These are phyloP conservation scores for Myoxocephalus aenaeus DNA, from an alignment of 2,797 vertebrate species.

Conservation along the genomic window DNA sequence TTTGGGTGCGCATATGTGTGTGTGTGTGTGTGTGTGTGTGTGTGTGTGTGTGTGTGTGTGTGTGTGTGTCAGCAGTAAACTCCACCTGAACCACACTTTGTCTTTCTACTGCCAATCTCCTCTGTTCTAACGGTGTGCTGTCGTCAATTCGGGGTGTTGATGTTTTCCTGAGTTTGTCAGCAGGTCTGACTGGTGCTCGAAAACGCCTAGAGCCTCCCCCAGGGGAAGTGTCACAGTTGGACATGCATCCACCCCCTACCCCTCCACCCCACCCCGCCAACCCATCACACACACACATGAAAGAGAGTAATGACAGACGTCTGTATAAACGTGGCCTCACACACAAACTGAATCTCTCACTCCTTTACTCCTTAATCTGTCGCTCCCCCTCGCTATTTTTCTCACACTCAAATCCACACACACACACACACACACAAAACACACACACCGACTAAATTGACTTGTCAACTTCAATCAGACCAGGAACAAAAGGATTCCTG, in stretches of 20 bases:
- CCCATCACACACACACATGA: not conserved
- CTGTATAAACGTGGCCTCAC: slow-evolving; percentile 36
- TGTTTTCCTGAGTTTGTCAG: slow-evolving; percentile 73
- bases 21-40: not conserved
- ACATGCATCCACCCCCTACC: slow-evolving; percentile 26
- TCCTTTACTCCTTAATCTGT: slow-evolving; percentile 61
- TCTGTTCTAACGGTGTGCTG: slow-evolving; percentile 39
- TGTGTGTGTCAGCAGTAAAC: slow-evolving; percentile 65
- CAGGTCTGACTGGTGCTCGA: slow-evolving; percentile 60
- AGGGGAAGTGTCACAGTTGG: slow-evolving; percentile 68
- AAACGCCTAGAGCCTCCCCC: slow-evolving; percentile 62
- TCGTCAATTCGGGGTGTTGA: slow-evolving; percentile 64
- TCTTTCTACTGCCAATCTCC: slow-evolving; percentile 70
- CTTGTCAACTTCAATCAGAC: slow-evolving; percentile 84
- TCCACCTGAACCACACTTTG: slow-evolving; percentile 69
- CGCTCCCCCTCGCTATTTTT: slow-evolving; percentile 33
- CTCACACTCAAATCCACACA: slow-evolving; percentile 45
- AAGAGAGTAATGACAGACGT: slow-evolving; percentile 24
- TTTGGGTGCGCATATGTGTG: not conserved
- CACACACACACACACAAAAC: slow-evolving; percentile 50
- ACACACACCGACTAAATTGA: slow-evolving; percentile 79
- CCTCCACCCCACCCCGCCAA: not conserved
- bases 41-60: not conserved
- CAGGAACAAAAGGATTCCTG: slow-evolving; percentile 82
- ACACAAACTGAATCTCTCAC: slow-evolving; percentile 44